Evolutionary conservation across 2,888 invertebrate genomes (phyloP), one percentile per base, ranked within the genome.

Genomic region (Acleris cristana): DNA sequence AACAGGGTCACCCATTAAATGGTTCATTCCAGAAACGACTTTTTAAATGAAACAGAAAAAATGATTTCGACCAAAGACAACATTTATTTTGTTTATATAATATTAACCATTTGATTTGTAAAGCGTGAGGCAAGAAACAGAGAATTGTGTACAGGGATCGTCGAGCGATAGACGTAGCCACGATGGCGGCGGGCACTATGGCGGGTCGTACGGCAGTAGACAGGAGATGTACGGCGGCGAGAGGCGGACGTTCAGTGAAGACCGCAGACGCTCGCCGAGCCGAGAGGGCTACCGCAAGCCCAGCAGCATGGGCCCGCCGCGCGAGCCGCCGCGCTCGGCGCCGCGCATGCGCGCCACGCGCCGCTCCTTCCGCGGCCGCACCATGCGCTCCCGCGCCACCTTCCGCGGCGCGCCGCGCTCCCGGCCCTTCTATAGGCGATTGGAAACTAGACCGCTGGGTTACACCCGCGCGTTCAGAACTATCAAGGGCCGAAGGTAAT

Each of bases 381-480:
- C 91, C 70, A 84, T 94, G 84, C 93, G 94, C 81, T 86, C 94
- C 74, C 88, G 94, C 76, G 93, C 92, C 73, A 74, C 88, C 67
- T 94, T 86, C 87, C 93, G 94, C 75, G 94, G 94, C 81, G 88
- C 90, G 64, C 88, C 93, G 74, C 92, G 94, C 81, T 92, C 93
- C 75, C 92, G 94, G 75, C 89, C 88, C 82, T 73, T 82, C 78
- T 74, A 87, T 71, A 80, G 92, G 76, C 87, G 90, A 73, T 90
- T 86, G 81, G 78, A 83, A 63, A 90, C 90, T 71, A 81, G 90
- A 69, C 82, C 90, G 78, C 86, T 90, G 72, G 85, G 85, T 45
- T 90, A 89, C 82, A 85, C 88, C 73, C 89, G 92, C 65, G 86
- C 87, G 69, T 92, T 87, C 87, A 88, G 88, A 86, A 78, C 89